A percentile compares a stretch with the other conserved stretches of the same genome.
Evolutionary conservation across 2,797 vertebrate genomes (phyloP).

Genomic region (Myiotriccus ornatus): DNA sequence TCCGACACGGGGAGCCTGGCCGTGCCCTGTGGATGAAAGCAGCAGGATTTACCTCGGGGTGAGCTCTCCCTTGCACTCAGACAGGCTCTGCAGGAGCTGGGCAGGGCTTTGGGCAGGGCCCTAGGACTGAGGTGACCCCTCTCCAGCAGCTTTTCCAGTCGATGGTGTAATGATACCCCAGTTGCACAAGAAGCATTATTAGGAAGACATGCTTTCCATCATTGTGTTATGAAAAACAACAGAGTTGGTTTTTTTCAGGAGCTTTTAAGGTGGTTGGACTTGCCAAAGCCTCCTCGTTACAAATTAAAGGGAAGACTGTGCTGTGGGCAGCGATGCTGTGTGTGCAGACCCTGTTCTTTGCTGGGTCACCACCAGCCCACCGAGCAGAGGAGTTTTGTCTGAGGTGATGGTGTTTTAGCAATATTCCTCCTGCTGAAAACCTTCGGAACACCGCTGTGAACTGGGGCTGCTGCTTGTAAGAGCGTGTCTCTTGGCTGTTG

Average conservation of each 20-base stretch:
- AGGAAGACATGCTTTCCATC: background rate
- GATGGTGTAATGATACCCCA: background rate
- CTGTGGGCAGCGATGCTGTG: background rate
- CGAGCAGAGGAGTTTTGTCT: background rate
- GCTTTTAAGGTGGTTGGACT: background rate
- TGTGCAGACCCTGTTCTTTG: background rate
- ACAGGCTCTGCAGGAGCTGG: background rate
- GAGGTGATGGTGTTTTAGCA: background rate
- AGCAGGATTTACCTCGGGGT: background rate
- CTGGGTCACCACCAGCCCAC: background rate
- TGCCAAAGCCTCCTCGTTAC: background rate
- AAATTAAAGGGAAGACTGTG: background rate
- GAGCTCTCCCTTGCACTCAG: background rate
- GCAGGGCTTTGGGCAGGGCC: background rate
- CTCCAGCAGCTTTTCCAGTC: background rate
- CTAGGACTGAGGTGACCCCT: background rate
- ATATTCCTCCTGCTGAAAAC: background rate
- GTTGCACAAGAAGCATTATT: background rate
- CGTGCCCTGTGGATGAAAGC: fast-evolving
- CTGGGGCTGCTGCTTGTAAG: background rate
- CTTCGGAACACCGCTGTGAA: background rate
- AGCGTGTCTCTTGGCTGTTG: background rate
- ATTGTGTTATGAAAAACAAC: background rate
- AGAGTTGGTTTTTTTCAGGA: fast-evolving
- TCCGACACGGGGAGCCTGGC: fast-evolving